These are phyloP conservation scores for Polypterus bichir DNA, from an alignment of 2,113 vertebrate genomes.

Conservation along the genomic window DNA sequence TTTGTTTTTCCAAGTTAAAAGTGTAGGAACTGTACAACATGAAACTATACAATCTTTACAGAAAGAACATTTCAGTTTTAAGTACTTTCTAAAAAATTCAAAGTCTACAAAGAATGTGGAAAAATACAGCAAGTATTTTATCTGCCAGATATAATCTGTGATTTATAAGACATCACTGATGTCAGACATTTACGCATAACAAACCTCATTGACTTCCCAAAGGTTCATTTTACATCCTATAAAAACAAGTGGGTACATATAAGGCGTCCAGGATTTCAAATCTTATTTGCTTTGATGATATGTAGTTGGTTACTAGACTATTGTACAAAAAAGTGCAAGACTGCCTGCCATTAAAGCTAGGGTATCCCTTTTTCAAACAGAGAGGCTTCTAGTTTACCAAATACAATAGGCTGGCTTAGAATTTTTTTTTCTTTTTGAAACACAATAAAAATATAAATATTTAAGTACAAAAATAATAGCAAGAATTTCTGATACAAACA, in stretches of 20 bases:
- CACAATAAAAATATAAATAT: constrained; percentile 59
- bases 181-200: constrained; percentile 87
- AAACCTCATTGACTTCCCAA: constrained; percentile 54
- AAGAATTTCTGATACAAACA: constrained; percentile 48
- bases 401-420: constrained; percentile 28
- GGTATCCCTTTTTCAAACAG: not conserved
- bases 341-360: not conserved
- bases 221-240: constrained; percentile 62
- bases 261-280: constrained; percentile 2
- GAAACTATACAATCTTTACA: constrained; percentile 92
- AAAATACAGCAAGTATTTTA: constrained; percentile 85
- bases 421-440: constrained; percentile 25
- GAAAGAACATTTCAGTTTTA: constrained; percentile 62
- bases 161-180: constrained; percentile 96
- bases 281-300: constrained; percentile 20
- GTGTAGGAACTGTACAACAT: constrained; percentile 79
- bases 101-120: constrained; percentile 82
- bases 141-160: constrained; percentile 59
- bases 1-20: constrained; percentile 55
- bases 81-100: constrained; percentile 59
- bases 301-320: constrained; percentile 26
- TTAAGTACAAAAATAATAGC: constrained; percentile 59
- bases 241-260: constrained; percentile 16
- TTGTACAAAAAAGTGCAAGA: constrained; percentile 23
- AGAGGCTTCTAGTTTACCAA: not conserved